Evolutionary conservation across 2,113 vertebrate species (phyloP).

Genomic region (Ceyx margarethae): DNA sequence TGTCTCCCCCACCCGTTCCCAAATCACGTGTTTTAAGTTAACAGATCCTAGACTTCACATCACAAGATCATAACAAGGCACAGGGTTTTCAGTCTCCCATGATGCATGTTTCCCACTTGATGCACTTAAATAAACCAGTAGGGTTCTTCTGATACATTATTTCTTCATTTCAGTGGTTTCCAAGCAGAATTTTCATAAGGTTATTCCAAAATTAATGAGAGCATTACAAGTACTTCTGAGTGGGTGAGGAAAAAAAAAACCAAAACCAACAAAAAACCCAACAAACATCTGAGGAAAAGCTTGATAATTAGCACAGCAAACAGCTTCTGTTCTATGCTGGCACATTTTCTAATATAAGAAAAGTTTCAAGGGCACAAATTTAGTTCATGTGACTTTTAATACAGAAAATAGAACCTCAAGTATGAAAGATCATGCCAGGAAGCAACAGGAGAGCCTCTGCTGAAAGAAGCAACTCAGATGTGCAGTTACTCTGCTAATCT

Average conservation of each 20-base stretch:
- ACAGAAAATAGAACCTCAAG: neutral
- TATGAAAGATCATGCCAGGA: neutral
- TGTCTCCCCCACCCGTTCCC: neutral
- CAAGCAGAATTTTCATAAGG: neutral
- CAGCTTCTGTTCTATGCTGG: neutral
- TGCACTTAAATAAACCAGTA: neutral
- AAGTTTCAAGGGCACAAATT: neutral
- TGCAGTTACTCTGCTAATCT: neutral
- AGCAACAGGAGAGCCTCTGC: neutral
- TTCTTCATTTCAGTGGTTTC: neutral
- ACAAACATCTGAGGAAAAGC: neutral
- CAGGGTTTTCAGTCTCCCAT: neutral
- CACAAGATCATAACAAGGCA: neutral
- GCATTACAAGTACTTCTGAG: neutral
- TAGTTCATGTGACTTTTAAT: neutral
- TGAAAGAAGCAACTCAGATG: neutral
- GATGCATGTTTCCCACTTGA: neutral
- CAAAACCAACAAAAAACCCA: no score
- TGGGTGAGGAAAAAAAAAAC: neutral
- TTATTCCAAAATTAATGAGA: neutral
- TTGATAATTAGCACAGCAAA: neutral
- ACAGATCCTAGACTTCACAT: neutral
- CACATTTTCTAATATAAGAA: neutral
- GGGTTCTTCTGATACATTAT: neutral
- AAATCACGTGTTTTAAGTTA: fast-evolving